phyloP scores from a whole-genome alignment of 2,113 vertebrate species.

The Paracanthobrama guichenoti region DNA sequence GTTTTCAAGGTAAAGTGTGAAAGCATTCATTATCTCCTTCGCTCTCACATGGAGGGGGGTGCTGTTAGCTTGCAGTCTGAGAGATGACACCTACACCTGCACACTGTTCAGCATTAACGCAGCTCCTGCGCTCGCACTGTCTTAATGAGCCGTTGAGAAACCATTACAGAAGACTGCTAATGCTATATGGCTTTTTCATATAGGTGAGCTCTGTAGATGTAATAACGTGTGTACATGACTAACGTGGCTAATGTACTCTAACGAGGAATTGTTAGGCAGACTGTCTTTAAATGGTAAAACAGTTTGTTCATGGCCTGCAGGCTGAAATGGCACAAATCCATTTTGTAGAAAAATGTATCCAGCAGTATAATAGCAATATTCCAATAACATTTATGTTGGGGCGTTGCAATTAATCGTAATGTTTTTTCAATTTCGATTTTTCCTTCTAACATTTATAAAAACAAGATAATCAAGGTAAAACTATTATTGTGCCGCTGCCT shows the following conservation, averaged over 20 bases:
- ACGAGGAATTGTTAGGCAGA: background rate
- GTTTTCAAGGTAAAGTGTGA: slow-evolving; percentile 79
- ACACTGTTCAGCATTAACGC: slow-evolving; percentile 41
- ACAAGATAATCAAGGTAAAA: too few species aligned
- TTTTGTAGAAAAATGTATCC: background rate
- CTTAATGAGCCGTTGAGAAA: slow-evolving; percentile 72
- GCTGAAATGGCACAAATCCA: background rate
- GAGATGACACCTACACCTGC: slow-evolving; percentile 55
- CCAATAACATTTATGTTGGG: background rate
- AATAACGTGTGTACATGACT: background rate
- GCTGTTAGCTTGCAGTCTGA: slow-evolving; percentile 53
- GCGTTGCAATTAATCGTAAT: too few species aligned
- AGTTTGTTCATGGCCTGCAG: background rate
- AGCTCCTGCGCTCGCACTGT: slow-evolving; percentile 45
- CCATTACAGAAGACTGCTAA: slow-evolving; percentile 58
- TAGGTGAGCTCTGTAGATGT: background rate
- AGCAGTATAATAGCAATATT: background rate
- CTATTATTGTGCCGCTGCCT: too few species aligned
- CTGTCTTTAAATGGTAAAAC: background rate
- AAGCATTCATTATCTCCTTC: slow-evolving; percentile 77
- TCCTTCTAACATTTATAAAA: too few species aligned
- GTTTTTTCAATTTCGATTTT: too few species aligned
- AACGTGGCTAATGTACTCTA: slow-evolving; percentile 18
- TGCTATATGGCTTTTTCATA: slow-evolving; percentile 10
- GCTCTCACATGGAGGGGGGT: slow-evolving; percentile 56